Base-by-base conservation (phyloP, 1,140 invertebrate species). In the Listronotus oregonensis region DNA sequence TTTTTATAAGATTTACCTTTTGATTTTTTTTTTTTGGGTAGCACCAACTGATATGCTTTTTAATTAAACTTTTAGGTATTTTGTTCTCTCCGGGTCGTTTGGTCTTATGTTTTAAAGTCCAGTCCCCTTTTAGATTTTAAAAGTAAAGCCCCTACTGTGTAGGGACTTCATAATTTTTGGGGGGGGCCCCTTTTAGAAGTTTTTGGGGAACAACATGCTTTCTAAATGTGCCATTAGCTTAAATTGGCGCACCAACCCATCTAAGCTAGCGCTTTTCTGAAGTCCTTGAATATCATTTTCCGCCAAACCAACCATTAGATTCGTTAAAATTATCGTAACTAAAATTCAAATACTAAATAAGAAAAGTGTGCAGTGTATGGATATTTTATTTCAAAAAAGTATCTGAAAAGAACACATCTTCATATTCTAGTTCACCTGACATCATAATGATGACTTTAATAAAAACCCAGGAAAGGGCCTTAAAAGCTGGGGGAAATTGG, bases 391-490 rank as follows among this genome's bases (percentile, higher is more conserved):
- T n/a, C 2, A 79, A 72, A 6, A 79, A 74, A 8, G 80, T 75
- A 7, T 87, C 80, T 14, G 84, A 81, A 71, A 90, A 93, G 73
- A 94, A 93, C 52, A 92, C 87, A 64, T 92, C 90, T 73, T 93
- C 91, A 70, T 90, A 94, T 75, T 94, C 91, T 31, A 94, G 77
- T 74, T 94, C 81, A 0, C 92, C 92, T 0, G 91, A 90, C 91
- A 95, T 93, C 92, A 95, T 94, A 46, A 93, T 89, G 3, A 94
- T 85, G 0, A 90, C 90, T 80, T 94, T 94, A 0, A 94, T 75
- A 0, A 93, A 72, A 0, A 85, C 84, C 56, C 85, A 79, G 0
- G 83, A 75, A 1, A 89, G 82, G 68, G 86, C 82, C 40, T 79
- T 79, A 73, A 92, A 92, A 0, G 90, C 84, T 4, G 85, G 83